These are phyloP conservation scores for Cabera pusaria DNA, from an alignment of 2,888 invertebrate species.

Conservation along the genomic window DNA sequence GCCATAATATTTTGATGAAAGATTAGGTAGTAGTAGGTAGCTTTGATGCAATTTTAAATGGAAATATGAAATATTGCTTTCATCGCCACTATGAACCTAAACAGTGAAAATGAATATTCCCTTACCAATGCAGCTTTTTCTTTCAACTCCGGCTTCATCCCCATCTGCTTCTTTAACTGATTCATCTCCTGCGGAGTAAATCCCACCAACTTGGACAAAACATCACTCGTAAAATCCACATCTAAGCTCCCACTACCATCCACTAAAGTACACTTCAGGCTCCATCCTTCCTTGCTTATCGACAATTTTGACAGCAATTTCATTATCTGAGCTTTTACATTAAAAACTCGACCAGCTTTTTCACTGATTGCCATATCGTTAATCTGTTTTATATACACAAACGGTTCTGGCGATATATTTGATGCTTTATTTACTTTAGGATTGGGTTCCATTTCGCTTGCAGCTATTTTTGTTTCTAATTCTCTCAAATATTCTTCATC, in stretches of 20 bases:
- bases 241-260: slow-evolving; percentile 83
- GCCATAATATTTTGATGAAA: too few species aligned
- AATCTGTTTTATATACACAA: slow-evolving; percentile 72
- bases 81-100: too few species aligned
- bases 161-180: slow-evolving; percentile 63
- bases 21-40: too few species aligned
- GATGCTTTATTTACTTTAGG: slow-evolving; percentile 31
- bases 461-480: slow-evolving; percentile 58
- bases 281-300: slow-evolving; percentile 78
- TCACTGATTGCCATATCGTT: slow-evolving; percentile 52
- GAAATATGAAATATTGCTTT: too few species aligned
- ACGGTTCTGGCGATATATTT: slow-evolving; percentile 56
- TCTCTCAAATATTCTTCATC: slow-evolving; percentile 65
- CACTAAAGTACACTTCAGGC: slow-evolving; percentile 79
- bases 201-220: slow-evolving; percentile 77
- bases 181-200: slow-evolving; percentile 73
- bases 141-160: slow-evolving; percentile 57
- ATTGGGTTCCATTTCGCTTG: slow-evolving; percentile 27
- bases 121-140: slow-evolving; percentile 53
- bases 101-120: too few species aligned
- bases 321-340: slow-evolving; percentile 83
- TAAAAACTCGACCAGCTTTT: slow-evolving; percentile 68
- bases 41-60: too few species aligned
- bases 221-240: slow-evolving; percentile 81
- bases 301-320: slow-evolving; percentile 80